A percentile compares a stretch with the other conserved stretches of the same genome.
These are phyloP conservation scores for Zaprionus bogoriensis DNA, from an alignment of 2,888 invertebrate species.

Conservation along the genomic window DNA sequence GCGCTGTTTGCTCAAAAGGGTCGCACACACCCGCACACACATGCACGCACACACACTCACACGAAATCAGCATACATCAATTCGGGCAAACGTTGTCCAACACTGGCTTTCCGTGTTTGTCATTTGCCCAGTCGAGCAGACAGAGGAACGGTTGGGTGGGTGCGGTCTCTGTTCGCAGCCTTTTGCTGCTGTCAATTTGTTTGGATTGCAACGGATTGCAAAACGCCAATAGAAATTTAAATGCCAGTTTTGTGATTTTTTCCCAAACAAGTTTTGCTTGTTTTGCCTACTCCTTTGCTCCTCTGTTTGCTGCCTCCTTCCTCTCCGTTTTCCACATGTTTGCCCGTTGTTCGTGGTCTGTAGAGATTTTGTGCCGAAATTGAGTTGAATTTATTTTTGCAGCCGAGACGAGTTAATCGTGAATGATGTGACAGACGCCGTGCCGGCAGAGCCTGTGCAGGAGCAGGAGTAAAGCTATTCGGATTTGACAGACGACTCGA, in stretches of 20 bases:
- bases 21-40: constrained; percentile 27
- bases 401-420: constrained; percentile 41
- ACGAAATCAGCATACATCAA: neutral
- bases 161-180: constrained; percentile 32
- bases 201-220: constrained; percentile 44
- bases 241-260: constrained; percentile 49
- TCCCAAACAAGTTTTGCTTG: neutral
- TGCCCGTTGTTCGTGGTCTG: constrained; percentile 25
- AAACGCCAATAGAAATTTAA: constrained; percentile 70
- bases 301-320: constrained; percentile 11
- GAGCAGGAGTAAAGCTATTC: neutral
- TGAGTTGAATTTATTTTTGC: constrained; percentile 20
- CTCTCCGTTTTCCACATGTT: constrained; percentile 11
- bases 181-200: constrained; percentile 59
- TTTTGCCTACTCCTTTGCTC: constrained; percentile 5
- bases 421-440: constrained; percentile 41
- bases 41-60: neutral
- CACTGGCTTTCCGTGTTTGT: constrained; percentile 23
- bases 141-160: too few relatives aligned
- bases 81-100: constrained; percentile 7
- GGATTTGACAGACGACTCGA: neutral
- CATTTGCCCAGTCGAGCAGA: too few relatives aligned
- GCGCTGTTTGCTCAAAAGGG: constrained; percentile 13
- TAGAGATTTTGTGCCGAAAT: constrained; percentile 10
- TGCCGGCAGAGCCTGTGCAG: too few relatives aligned